Percentiles rank a stretch among this genome's conserved stretches.
Evolutionary conservation across 2,888 invertebrate genomes (phyloP).

Genomic region (Lysandra coridon): DNA sequence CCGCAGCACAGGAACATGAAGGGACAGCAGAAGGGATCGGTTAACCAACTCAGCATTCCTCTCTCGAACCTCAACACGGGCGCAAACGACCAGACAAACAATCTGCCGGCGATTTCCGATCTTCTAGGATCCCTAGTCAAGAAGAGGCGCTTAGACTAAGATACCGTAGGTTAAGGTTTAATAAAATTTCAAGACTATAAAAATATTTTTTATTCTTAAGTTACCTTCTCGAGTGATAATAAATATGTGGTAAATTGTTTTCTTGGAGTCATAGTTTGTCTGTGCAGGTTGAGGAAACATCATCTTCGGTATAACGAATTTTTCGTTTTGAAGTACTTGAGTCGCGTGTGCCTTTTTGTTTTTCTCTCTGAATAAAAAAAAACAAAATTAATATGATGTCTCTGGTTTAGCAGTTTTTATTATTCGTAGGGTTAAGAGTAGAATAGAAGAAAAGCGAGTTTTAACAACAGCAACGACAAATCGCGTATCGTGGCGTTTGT

Average conservation of each 20-base stretch:
- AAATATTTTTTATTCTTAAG: constrained; percentile 30
- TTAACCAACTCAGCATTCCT: constrained; percentile 70
- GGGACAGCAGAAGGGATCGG: constrained; percentile 62
- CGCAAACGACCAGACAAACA: constrained; percentile 86
- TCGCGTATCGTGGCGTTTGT: too few relatives aligned
- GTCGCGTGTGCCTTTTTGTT: background rate
- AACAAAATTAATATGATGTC: background rate
- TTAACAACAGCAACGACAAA: too few relatives aligned
- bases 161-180: constrained; percentile 33
- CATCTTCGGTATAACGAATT: background rate
- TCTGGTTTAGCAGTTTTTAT: too few relatives aligned
- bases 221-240: background rate
- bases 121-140: constrained; percentile 90
- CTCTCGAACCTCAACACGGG: constrained; percentile 78
- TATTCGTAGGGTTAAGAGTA: too few relatives aligned
- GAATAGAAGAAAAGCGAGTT: too few relatives aligned
- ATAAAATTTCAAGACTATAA: constrained; percentile 35
- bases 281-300: background rate
- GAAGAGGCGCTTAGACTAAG: constrained; percentile 85
- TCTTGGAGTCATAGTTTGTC: background rate
- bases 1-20: constrained; percentile 96
- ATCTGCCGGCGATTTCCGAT: constrained; percentile 90
- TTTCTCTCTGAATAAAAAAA: background rate
- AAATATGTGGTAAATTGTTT: background rate
- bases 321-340: background rate